These are phyloP conservation scores for Abramis brama DNA, from an alignment of 2,113 vertebrate species.

Conservation along the genomic window DNA sequence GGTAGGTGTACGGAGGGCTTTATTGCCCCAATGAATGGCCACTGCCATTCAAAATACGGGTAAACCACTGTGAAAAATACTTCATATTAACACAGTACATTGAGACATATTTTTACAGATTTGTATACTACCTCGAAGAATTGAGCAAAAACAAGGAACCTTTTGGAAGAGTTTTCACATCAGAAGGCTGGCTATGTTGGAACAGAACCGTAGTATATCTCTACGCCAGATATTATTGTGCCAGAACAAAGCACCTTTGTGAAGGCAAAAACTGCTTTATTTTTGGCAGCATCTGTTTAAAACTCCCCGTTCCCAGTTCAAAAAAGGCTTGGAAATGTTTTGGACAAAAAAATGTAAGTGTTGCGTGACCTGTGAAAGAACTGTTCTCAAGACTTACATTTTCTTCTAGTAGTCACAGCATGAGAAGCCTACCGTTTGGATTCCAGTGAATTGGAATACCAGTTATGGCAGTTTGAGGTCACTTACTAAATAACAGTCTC, in stretches of 20 bases:
- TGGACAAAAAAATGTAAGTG: neutral
- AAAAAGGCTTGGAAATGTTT: neutral
- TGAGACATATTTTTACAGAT: neutral
- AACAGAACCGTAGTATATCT: neutral
- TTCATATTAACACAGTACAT: neutral
- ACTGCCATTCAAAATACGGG: too few relatives aligned
- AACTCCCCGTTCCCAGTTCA: neutral
- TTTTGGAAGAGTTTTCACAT: neutral
- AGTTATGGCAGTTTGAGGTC: conserved; percentile 41
- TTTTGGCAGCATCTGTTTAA: neutral
- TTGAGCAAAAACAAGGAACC: neutral
- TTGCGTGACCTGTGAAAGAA: neutral
- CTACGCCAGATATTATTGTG: neutral
- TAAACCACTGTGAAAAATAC: neutral
- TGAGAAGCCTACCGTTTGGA: neutral
- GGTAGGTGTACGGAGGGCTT: too few relatives aligned
- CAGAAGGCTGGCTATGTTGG: neutral
- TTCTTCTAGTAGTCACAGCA: neutral
- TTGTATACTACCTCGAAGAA: neutral
- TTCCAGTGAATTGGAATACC: neutral
- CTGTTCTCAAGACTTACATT: neutral
- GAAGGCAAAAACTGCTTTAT: neutral
- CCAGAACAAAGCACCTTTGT: neutral
- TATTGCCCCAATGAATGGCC: too few relatives aligned
- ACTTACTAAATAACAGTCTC: conserved; percentile 17